These are phyloP conservation scores for Varecia variegata DNA, from an alignment of 2,797 vertebrate genomes.

Conservation along the genomic window DNA sequence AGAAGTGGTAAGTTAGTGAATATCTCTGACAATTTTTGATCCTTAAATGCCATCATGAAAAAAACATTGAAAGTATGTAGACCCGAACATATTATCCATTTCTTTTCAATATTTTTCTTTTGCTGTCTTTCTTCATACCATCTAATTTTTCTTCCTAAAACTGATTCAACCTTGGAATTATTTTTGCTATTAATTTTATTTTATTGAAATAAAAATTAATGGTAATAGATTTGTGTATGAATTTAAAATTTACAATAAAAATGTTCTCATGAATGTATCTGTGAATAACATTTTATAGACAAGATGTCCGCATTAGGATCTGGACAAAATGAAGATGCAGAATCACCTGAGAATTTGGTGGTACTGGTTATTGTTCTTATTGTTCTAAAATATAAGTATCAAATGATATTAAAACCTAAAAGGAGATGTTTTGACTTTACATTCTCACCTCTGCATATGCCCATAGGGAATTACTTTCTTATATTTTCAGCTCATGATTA, in stretches of 20 bases:
- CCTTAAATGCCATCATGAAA: background rate
- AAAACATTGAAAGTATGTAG: background rate
- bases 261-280: background rate
- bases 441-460: background rate
- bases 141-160: background rate
- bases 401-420: background rate
- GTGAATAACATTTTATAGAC: background rate
- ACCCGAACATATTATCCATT: background rate
- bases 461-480: background rate
- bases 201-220: background rate
- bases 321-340: background rate
- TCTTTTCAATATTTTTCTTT: background rate
- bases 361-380: conserved; percentile 78
- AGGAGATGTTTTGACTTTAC: background rate
- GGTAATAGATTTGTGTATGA: background rate
- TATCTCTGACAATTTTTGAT: background rate
- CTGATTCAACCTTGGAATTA: background rate
- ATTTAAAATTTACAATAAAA: background rate
- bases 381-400: background rate
- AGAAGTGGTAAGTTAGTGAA: conserved; percentile 55
- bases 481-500: background rate
- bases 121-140: background rate
- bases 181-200: background rate
- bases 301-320: background rate
- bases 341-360: background rate